Evolutionary conservation across 2,113 vertebrate genomes (phyloP).

Genomic region (Cyanistes caeruleus): DNA sequence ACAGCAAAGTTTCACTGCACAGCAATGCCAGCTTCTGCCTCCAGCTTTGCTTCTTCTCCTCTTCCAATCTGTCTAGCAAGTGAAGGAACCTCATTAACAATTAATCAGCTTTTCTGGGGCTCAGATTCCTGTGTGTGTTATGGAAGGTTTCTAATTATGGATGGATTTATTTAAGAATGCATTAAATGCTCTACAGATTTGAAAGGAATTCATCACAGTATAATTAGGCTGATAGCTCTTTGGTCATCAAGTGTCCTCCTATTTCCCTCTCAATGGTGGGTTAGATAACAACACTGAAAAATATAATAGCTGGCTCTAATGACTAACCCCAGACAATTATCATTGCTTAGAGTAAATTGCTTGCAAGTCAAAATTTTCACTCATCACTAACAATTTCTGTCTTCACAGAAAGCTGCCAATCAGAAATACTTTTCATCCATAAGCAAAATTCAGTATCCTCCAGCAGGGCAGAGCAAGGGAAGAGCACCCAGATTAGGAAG

Average conservation of each 20-base stretch:
- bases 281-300: background rate
- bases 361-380: background rate
- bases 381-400: background rate
- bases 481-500: background rate
- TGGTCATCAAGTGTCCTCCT: background rate
- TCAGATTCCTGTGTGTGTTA: background rate
- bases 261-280: background rate
- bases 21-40: background rate
- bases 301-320: background rate
- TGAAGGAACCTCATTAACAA: slow-evolving; percentile 20
- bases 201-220: slow-evolving; percentile 38
- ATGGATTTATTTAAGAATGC: slow-evolving; percentile 9
- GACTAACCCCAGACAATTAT: background rate
- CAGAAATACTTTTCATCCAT: background rate
- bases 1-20: background rate
- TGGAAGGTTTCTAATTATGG: slow-evolving; percentile 45
- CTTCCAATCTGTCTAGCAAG: background rate
- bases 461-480: background rate
- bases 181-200: slow-evolving; percentile 48
- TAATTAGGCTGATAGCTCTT: slow-evolving; percentile 51
- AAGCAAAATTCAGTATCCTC: background rate
- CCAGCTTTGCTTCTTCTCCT: background rate
- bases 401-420: background rate
- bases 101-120: slow-evolving; percentile 22
- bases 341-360: background rate